Base-by-base conservation (phyloP, 2,888 invertebrate species). In the Dicyrtomina minuta region DNA sequence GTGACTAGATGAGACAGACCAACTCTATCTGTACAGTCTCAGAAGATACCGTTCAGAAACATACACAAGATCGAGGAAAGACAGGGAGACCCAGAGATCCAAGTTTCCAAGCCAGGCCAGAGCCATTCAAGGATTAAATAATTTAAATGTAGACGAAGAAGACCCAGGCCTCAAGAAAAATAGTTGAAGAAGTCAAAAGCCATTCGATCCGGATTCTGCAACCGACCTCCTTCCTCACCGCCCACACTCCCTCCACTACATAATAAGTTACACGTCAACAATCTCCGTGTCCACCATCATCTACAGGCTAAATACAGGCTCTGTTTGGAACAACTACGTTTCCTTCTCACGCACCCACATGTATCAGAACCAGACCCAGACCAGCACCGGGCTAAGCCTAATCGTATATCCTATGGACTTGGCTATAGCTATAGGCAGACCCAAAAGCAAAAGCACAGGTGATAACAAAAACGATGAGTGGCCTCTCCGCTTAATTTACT, bases 171-270 rank as follows among this genome's bases (percentile, higher is more conserved):
- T n/a, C n/a, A n/a, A n/a, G n/a, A n/a, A n/a, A n/a, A n/a, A n/a
- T n/a, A n/a, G n/a, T 61, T 61, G 24, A 39, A 62, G n/a, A 24
- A 62, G 62, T 62, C 62, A 62, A n/a, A n/a, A 62, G 49, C 62
- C 46, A 62, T 62, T 62, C 44, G 62, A 62, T 62, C 62, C 62
- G 62, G 62, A 62, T 62, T 60, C 60, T 44, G 61, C 61, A 61
- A 61, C 61, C 61, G 61, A 61, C 61, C 61, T 61, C 39, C 33
- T 39, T 51, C 41, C 46, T 17, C 8, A 27, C 24, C 62, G 49
- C 49, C 62, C 33, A 49, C 62, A 62, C 49, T 26, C 22, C 43
- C 39, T 20, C 41, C 46, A 27, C 49, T 20, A 27, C 49, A 49
- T 43, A 59, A 59, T 22, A 58, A 41, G 41, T 49, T 62, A 49